Percentiles rank a stretch among this genome's conserved stretches.
These are phyloP conservation scores for Pogonomyrmex californicus DNA, from an alignment of 1,140 invertebrate genomes.

Conservation along the genomic window DNA sequence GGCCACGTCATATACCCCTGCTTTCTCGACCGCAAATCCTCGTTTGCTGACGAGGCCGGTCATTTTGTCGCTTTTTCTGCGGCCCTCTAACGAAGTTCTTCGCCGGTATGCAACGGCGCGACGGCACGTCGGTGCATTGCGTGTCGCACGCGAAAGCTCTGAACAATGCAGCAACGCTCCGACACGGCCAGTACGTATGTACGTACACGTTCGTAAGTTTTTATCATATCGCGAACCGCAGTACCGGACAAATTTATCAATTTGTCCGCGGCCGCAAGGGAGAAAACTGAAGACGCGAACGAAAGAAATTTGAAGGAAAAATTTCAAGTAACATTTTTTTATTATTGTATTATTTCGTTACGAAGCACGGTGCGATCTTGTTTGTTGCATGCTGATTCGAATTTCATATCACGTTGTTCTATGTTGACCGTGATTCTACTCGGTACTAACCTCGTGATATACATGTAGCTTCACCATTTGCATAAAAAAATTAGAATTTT, in stretches of 20 bases:
- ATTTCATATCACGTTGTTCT: neutral
- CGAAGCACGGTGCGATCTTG: too few relatives aligned
- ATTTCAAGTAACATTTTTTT: neutral
- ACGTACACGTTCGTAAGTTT: neutral
- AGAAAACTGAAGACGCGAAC: neutral
- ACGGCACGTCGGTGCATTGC: slow-evolving; percentile 27
- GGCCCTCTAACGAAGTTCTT: slow-evolving; percentile 62
- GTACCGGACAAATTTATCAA: slow-evolving; percentile 3
- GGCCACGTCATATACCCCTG: slow-evolving; percentile 48
- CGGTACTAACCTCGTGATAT: neutral
- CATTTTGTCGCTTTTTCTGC: slow-evolving; percentile 52
- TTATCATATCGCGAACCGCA: neutral
- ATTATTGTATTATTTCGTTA: neutral
- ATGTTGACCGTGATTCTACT: neutral
- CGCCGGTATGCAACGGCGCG: slow-evolving; percentile 40
- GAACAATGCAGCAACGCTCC: slow-evolving; percentile 31
- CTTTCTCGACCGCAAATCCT: slow-evolving; percentile 70
- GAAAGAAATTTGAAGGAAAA: neutral
- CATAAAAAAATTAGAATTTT: slow-evolving; percentile 44
- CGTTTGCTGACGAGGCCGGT: slow-evolving; percentile 58
- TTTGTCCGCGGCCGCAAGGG: neutral
- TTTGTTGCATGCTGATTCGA: neutral
- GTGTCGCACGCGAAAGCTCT: slow-evolving; percentile 45
- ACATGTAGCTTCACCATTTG: neutral
- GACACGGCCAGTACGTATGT: neutral